Evolutionary conservation across 1,140 invertebrate species (phyloP), one percentile per base, ranked within the genome.

Genomic region (Eciton burchellii): DNA sequence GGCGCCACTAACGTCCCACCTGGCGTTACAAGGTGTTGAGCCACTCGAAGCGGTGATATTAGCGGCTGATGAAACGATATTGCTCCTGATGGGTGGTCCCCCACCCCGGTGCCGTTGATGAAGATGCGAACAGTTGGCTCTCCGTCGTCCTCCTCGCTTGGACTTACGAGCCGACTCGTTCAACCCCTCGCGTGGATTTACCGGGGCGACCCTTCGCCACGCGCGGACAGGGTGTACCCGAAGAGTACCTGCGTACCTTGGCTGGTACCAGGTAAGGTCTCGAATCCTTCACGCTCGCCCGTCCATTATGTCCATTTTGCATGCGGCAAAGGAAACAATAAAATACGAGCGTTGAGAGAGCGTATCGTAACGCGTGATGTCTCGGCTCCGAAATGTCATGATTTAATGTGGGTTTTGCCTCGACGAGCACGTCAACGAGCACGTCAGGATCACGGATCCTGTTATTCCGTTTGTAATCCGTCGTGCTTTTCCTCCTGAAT

Each of bases 1-100:
- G 91, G 90, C 86, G 88, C 87, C 88, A 87, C 87, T 83, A 87
- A 88, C 83, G 84, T 91, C 82, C 89, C 89, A 92, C 92, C 92
- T 93, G 92, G 91, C 88, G 89, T 90, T 91, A 91, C 85, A 87
- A 93, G 92, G 92, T 92, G 92, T 93, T 90, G 91, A 92, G 84
- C 88, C 85, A 87, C 87, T 89, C 82, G 84, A 89, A 87, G 87
- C 86, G 89, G 90, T 89, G 90, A 91, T 90, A 90, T 90, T 90
- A 88, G 82, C 83, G 83, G 71, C 90, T 92, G 90, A 91, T 91
- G 91, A 92, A 92, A 92, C 90, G 89, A 87, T 90, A 92, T 90
- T 89, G 86, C 84, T 79, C 89, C 88, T 88, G 89, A 90, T 90
- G 92, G 92, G 92, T 93, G 92, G 92, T 92, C 92, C 83, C 74